Base-by-base conservation (phyloP, 2,797 vertebrate species). In the Ctenosaura bakeri region DNA sequence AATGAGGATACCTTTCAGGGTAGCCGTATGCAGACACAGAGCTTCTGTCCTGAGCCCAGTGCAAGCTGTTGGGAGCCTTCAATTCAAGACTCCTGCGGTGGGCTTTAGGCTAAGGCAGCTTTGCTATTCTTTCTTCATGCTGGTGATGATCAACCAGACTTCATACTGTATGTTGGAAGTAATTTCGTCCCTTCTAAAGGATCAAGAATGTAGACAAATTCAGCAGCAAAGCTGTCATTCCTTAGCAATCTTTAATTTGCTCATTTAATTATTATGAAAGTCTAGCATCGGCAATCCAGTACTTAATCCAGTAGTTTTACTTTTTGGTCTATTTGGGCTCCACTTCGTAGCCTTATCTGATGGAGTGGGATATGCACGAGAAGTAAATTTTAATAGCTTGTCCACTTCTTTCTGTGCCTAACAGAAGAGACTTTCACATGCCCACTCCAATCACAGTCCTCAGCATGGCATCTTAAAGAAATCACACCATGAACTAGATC, bases 321-420 rank as follows among this genome's bases (percentile, higher is more conserved):
- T n/a, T 86, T 1, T 54, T 86, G 38, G n/a, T 42, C 7, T 32
- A 1, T 89, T 50, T 93, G 64, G 5, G 62, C 87, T 90, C 52
- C 10, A 74, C 88, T 42, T 52, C 89, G 5, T 90, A 80, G 1
- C 46, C 10, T 54, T 1, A 24, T 42, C 1, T 71, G 18, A 81
- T 74, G 20, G 20, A n/a, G 12, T 35, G 26, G 12, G 14, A 22
- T 50, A 29, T 20, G 14, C 22, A 64, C 64, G 35, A 26, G 13
- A 54, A 16, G 24, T 20, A 4, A 64, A 73, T 81, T 78, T 10
- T 89, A 54, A 32, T 77, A 56, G 50, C 8, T n/a, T 62, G 52
- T 83, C 89, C 79, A 6, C 18, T 7, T 90, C 24, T 6, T 83
- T 82, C 22, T 87, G 12, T 7, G 52, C 26, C 91, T 71, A n/a